Evolutionary conservation across 2,888 invertebrate genomes (phyloP).

Genomic region (Gastracanthus pulcherrimus): DNA sequence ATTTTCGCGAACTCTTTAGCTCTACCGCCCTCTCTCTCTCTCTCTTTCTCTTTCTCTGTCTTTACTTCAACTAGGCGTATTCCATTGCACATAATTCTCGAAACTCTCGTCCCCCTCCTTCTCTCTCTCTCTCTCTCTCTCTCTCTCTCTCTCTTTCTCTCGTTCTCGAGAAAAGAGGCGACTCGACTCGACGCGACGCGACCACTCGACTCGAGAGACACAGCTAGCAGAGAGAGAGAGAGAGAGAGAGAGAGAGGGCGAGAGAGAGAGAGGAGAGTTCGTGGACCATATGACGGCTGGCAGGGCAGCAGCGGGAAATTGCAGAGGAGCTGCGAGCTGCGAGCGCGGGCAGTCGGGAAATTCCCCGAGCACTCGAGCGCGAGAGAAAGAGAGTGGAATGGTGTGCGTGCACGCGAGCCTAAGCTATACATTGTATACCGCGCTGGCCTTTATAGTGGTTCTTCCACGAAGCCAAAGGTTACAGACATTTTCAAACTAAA

Average conservation of each 20-base stretch:
- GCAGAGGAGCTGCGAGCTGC: not conserved
- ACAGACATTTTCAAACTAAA: no score
- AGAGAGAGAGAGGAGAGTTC: no score
- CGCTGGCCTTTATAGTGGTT: no score
- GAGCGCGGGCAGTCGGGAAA: no score
- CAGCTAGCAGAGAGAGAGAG: constrained; percentile 39
- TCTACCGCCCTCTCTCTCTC: not conserved
- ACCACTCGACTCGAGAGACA: constrained; percentile 24
- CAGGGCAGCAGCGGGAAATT: constrained; percentile 21
- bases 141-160: not conserved
- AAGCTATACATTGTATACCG: no score
- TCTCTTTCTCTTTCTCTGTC: not conserved
- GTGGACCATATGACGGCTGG: no score
- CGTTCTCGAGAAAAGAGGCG: not conserved
- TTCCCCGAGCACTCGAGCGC: no score
- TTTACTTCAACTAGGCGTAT: no score
- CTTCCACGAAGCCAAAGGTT: no score
- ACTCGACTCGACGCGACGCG: constrained; percentile 6
- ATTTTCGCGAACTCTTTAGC: constrained; percentile 37
- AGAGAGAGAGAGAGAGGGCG: constrained; percentile 28
- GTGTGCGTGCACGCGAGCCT: no score
- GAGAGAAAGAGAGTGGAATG: no score
- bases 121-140: not conserved
- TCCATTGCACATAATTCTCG: no score
- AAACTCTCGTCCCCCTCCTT: not conserved